A percentile compares a stretch with the other conserved stretches of the same genome.
These are phyloP conservation scores for Pampusana beccarii DNA, from an alignment of 2,113 vertebrate species.

Conservation along the genomic window DNA sequence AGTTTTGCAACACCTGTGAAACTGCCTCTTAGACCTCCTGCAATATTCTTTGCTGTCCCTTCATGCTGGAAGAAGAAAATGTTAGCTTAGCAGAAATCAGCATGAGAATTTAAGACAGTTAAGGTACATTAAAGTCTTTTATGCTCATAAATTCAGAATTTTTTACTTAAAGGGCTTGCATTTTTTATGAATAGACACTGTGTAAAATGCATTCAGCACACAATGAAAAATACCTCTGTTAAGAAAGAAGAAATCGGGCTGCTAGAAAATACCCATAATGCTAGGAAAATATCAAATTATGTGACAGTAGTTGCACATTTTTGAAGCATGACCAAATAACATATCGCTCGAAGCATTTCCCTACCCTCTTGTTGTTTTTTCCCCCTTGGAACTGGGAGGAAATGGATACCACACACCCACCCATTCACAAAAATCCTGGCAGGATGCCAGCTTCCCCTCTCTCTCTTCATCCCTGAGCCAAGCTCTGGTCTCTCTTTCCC, in stretches of 20 bases:
- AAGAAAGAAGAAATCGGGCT: not conserved
- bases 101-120: not conserved
- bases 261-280: not conserved
- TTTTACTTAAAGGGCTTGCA: conserved; percentile 17
- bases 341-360: not conserved
- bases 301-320: conserved; percentile 11
- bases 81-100: not conserved
- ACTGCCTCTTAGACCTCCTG: not conserved
- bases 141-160: not conserved
- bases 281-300: conserved; percentile 19
- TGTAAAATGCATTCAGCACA: not conserved
- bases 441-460: conserved; percentile 27
- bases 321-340: conserved; percentile 36
- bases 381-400: conserved; percentile 49
- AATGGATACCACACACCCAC: conserved; percentile 41
- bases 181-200: conserved; percentile 14
- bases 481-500: not conserved
- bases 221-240: not conserved
- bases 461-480: not conserved
- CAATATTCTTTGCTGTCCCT: not conserved
- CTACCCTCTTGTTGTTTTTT: conserved; percentile 33
- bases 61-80: not conserved
- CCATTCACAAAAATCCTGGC: conserved; percentile 71
- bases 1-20: not conserved
- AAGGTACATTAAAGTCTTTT: not conserved